Conservation (phyloP, 2,888 invertebrate species). For the Epirrhoe tristata region DNA sequence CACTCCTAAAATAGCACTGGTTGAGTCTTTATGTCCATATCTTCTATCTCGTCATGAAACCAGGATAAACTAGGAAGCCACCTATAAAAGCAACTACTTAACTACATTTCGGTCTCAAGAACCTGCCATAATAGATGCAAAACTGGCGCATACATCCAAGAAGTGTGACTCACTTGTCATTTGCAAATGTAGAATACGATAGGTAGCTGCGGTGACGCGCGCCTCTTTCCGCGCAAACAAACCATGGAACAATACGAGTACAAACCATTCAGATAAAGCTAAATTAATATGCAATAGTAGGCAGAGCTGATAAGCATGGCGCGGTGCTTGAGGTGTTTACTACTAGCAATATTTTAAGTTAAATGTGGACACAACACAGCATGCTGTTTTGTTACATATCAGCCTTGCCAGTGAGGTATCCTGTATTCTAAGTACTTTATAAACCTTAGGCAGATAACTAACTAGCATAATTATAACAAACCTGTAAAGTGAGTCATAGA, state of each 20-base stretch:
- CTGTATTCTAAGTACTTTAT: too few relatives aligned
- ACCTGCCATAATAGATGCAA: not conserved
- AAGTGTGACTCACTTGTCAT: constrained; percentile 1
- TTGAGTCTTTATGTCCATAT: not conserved
- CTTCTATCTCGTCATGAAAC: not conserved
- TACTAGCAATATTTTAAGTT: too few relatives aligned
- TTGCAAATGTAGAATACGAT: constrained; percentile 1
- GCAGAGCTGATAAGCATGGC: constrained; percentile 18
- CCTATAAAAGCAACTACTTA: not conserved
- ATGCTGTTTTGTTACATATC: too few relatives aligned
- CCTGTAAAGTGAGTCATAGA: not conserved
- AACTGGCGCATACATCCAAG: not conserved
- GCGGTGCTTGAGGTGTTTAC: not conserved
- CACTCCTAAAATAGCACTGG: not conserved
- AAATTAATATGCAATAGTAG: constrained; percentile 19
- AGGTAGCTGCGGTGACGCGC: constrained; percentile 1
- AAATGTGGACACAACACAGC: too few relatives aligned
- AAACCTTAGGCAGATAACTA: too few relatives aligned
- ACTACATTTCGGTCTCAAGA: too few relatives aligned
- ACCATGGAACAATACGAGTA: constrained; percentile 1
- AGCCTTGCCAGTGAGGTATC: too few relatives aligned
- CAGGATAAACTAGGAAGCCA: not conserved
- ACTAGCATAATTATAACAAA: too few relatives aligned
- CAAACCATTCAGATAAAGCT: constrained; percentile 11
- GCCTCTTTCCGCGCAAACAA: not conserved